Conservation (phyloP, 2,113 vertebrate species). For the Heterotilapia buettikoferi region DNA sequence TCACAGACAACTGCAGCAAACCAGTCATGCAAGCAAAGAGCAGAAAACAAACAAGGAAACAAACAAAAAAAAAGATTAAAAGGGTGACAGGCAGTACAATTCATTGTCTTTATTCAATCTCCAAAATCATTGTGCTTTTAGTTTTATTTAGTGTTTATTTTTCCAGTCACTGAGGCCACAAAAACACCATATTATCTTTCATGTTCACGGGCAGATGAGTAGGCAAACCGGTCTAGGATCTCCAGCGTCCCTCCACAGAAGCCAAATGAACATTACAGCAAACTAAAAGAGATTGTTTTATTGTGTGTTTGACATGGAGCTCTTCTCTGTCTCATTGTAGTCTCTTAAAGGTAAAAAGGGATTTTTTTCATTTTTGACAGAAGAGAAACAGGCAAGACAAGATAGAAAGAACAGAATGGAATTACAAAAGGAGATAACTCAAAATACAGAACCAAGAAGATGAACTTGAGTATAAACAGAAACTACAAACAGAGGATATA, state of each 20-base stretch:
- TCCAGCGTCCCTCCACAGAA: not conserved
- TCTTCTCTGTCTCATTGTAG: rapidly evolving
- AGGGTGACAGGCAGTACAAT: rapidly evolving
- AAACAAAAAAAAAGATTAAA: not conserved
- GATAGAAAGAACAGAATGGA: too few relatives aligned
- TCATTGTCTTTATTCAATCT: not conserved
- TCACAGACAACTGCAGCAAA: not conserved
- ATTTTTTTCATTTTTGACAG: not conserved
- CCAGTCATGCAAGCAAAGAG: not conserved
- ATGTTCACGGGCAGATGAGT: not conserved
- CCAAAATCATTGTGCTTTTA: not conserved
- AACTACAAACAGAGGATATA: too few relatives aligned
- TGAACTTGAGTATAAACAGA: too few relatives aligned
- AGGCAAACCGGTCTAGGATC: not conserved
- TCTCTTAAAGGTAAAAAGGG: not conserved
- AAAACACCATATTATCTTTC: not conserved
- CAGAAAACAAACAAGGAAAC: not conserved
- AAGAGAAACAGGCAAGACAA: too few relatives aligned
- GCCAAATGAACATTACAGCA: not conserved
- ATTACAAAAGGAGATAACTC: too few relatives aligned
- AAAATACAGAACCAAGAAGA: too few relatives aligned
- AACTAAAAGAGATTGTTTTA: not conserved
- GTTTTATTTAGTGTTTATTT: not conserved
- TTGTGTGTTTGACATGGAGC: not conserved
- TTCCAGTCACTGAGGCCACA: not conserved